Conservation (phyloP, 2,113 vertebrate species). For the Gasterosteus nipponicus region DNA sequence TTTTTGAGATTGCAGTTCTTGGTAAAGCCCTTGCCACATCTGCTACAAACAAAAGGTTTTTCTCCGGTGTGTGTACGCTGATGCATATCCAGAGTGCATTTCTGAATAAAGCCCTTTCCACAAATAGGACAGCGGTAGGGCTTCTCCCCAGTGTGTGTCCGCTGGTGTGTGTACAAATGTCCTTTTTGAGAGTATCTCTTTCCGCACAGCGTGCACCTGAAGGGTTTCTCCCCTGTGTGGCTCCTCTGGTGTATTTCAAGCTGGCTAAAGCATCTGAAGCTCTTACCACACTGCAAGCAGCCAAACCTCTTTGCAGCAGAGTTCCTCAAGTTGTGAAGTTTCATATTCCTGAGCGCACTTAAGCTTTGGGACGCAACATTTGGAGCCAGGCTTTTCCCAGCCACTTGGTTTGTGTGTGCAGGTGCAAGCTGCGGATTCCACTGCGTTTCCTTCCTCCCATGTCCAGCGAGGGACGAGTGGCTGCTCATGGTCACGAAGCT, state of each 20-base stretch:
- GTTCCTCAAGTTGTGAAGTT: conserved; percentile 62
- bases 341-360: conserved; percentile 54
- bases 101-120: conserved; percentile 84
- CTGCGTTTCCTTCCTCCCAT: conserved; percentile 30
- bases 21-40: conserved; percentile 82
- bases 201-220: conserved; percentile 78
- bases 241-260: conserved; percentile 83
- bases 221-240: conserved; percentile 83
- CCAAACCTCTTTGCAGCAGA: conserved; percentile 72
- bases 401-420: conserved; percentile 28
- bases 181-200: conserved; percentile 82
- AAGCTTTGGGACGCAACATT: conserved; percentile 48
- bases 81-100: conserved; percentile 84
- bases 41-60: conserved; percentile 79
- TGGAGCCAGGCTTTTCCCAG: conserved; percentile 42
- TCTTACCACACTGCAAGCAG: conserved; percentile 80
- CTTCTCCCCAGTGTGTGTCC: conserved; percentile 83
- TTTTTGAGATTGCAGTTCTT: conserved; percentile 84
- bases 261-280: conserved; percentile 82
- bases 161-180: conserved; percentile 83
- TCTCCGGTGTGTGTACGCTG: conserved; percentile 83
- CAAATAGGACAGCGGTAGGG: conserved; percentile 80
- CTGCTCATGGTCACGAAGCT: conserved; percentile 35
- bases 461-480: conserved; percentile 29
- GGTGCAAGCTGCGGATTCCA: conserved; percentile 56